Conservation (phyloP, 2,888 invertebrate species). For the Didymodactylos carnosus region DNA sequence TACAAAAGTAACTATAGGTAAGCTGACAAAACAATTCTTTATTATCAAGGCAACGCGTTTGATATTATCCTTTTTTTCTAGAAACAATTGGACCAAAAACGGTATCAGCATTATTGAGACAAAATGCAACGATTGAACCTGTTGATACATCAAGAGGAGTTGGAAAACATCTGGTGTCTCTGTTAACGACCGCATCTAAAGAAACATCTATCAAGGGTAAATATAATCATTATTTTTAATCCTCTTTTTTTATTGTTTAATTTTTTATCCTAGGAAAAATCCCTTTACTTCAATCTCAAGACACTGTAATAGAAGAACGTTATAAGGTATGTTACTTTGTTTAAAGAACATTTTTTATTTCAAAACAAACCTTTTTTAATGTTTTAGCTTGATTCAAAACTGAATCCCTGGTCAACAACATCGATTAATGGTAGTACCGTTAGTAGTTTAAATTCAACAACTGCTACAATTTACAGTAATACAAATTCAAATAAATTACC, state of each 20-base stretch:
- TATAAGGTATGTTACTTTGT: too few species aligned
- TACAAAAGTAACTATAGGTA: not conserved
- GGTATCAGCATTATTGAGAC: not conserved
- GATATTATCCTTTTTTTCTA: not conserved
- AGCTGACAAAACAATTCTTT: not conserved
- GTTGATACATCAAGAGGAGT: not conserved
- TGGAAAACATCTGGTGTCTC: not conserved
- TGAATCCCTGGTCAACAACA: not conserved
- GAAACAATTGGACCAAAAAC: not conserved
- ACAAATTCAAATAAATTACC: slow-evolving; percentile 1
- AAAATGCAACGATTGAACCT: not conserved
- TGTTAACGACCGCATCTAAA: not conserved
- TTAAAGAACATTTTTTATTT: not conserved
- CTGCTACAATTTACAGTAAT: not conserved
- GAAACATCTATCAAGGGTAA: not conserved
- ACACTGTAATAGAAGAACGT: not conserved
- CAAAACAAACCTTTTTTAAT: not conserved
- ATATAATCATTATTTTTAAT: not conserved
- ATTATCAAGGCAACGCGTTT: not conserved
- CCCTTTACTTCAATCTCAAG: not conserved
- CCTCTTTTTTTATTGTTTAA: not conserved
- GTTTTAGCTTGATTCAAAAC: not conserved
- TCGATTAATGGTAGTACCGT: not conserved
- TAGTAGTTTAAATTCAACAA: not conserved
- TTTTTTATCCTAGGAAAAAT: not conserved